Conservation (phyloP, 2,113 vertebrate genomes). For the Phaethornis superciliosus region DNA sequence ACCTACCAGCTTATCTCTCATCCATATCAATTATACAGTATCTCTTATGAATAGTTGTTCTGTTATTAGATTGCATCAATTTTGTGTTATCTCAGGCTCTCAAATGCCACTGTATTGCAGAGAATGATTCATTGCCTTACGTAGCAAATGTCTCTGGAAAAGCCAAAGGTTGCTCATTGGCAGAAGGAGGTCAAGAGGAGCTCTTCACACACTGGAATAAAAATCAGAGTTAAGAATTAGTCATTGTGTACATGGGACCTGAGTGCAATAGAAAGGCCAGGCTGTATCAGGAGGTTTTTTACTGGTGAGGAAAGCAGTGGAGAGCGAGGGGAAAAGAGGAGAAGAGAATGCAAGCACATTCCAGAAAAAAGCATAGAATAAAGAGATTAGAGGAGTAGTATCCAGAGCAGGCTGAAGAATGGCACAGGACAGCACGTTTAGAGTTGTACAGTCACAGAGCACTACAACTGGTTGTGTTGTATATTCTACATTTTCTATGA, state of each 20-base stretch:
- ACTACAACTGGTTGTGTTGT: background rate
- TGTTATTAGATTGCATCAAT: background rate
- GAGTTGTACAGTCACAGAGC: background rate
- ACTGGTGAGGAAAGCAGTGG: background rate
- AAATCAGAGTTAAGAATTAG: background rate
- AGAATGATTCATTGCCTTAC: background rate
- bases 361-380: background rate
- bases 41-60: background rate
- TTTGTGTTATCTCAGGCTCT: background rate
- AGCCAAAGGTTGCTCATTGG: background rate
- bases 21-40: background rate
- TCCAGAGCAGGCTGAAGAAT: background rate
- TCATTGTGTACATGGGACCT: background rate
- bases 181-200: background rate
- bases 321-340: background rate
- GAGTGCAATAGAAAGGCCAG: background rate
- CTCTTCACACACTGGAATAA: background rate
- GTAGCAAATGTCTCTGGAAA: background rate
- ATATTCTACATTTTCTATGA: background rate
- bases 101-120: background rate
- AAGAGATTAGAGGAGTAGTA: background rate
- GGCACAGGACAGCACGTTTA: background rate
- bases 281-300: background rate
- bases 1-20: background rate
- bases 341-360: background rate